Conservation (phyloP, 2,113 vertebrate species). For the Brienomyrus brachyistius region DNA sequence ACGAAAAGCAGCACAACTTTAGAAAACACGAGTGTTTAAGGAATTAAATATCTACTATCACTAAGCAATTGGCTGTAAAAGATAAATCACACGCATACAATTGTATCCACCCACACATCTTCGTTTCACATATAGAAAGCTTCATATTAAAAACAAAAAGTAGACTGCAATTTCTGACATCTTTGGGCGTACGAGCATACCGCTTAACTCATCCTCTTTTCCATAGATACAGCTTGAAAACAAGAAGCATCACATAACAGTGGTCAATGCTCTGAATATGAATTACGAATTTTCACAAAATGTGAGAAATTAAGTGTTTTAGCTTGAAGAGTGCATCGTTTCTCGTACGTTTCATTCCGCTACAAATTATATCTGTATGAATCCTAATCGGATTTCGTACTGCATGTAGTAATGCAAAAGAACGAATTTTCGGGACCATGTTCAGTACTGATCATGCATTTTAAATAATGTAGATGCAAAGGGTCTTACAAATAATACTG, state of each 20-base stretch:
- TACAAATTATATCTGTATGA: neutral
- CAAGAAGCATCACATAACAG: neutral
- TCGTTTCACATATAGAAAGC: neutral
- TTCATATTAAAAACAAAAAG: neutral
- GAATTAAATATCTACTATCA: neutral
- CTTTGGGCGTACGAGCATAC: neutral
- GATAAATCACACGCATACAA: neutral
- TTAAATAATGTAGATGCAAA: neutral
- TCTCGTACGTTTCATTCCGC: neutral
- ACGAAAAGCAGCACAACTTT: neutral
- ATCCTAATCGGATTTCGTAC: neutral
- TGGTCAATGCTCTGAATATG: neutral
- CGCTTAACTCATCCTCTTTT: neutral
- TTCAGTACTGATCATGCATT: neutral
- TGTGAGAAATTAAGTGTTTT: neutral
- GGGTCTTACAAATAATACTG: neutral
- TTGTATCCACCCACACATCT: neutral
- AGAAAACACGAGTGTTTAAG: neutral
- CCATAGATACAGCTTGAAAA: neutral
- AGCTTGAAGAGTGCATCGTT: neutral
- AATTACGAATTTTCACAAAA: neutral
- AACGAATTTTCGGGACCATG: neutral
- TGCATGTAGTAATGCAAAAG: neutral
- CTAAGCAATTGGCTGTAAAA: neutral
- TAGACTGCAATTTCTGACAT: neutral